phyloP scores from a whole-genome alignment of 2,113 vertebrate genomes.

The Notothenia rossii region DNA sequence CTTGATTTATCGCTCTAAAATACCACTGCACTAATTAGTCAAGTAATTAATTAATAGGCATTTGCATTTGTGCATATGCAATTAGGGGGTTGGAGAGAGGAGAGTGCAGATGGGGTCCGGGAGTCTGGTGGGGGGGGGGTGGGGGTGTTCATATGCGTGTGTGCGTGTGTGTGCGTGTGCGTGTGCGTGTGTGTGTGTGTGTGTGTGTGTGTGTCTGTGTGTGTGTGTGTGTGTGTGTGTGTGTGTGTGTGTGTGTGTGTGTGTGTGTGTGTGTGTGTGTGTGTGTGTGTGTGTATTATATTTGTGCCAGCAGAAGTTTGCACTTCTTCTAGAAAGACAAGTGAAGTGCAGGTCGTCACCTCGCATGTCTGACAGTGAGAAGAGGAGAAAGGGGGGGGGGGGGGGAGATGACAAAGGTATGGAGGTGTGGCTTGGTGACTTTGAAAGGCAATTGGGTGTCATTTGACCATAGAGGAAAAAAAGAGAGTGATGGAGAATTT shows the following conservation, averaged over 20 bases:
- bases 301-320: conserved; percentile 61
- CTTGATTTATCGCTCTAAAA: conserved; percentile 99
- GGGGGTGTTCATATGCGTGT: conserved; percentile 23
- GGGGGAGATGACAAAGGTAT: conserved; percentile 31
- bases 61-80: conserved; percentile 99
- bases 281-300: conserved; percentile 46
- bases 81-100: conserved; percentile 96
- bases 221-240: conserved; percentile 15
- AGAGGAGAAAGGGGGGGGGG: neutral
- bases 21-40: conserved; percentile 99
- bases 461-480: conserved; percentile 31
- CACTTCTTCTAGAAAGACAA: conserved; percentile 66
- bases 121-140: conserved; percentile 50
- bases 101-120: conserved; percentile 94
- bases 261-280: conserved; percentile 33
- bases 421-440: conserved; percentile 68
- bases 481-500: conserved; percentile 34
- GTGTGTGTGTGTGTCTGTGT: conserved; percentile 25
- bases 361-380: conserved; percentile 56
- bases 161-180: neutral
- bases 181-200: conserved; percentile 4
- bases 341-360: conserved; percentile 74
- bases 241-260: conserved; percentile 35
- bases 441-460: conserved; percentile 55
- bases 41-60: conserved; percentile 99